phyloP scores from a whole-genome alignment of 2,113 vertebrate species.

The Argyrosomus japonicus region DNA sequence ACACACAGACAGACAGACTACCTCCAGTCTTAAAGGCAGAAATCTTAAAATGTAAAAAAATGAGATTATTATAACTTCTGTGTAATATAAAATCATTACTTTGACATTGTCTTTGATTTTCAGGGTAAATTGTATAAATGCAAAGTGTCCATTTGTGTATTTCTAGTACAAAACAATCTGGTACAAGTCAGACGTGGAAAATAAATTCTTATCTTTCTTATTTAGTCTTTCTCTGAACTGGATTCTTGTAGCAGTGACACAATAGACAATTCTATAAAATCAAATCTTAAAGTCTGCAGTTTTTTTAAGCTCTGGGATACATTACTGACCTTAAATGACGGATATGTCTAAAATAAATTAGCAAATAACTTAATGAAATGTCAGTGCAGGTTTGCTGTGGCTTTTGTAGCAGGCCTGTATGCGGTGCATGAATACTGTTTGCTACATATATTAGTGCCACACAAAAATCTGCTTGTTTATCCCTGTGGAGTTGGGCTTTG shows the following conservation, averaged over 20 bases:
- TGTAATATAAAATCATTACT: neutral
- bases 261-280: neutral
- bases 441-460: conserved; percentile 59
- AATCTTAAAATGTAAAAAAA: neutral
- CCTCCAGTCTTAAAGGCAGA: neutral
- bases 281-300: neutral
- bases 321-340: conserved; percentile 24
- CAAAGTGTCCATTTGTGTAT: neutral
- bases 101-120: neutral
- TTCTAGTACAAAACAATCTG: neutral
- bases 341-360: conserved; percentile 29
- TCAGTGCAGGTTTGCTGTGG: neutral
- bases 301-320: neutral
- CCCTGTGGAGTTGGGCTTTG: conserved; percentile 67
- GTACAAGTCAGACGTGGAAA: no score
- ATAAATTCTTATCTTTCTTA: neutral
- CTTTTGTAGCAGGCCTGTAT: neutral
- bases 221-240: neutral
- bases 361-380: conserved; percentile 30
- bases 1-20: neutral
- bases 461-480: conserved; percentile 63
- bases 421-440: neutral
- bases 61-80: neutral
- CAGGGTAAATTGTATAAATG: neutral
- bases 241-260: neutral